A percentile compares a stretch with the other conserved stretches of the same genome.
These are phyloP conservation scores for Ciconia maguari DNA, from an alignment of 2,113 vertebrate species.

Conservation along the genomic window DNA sequence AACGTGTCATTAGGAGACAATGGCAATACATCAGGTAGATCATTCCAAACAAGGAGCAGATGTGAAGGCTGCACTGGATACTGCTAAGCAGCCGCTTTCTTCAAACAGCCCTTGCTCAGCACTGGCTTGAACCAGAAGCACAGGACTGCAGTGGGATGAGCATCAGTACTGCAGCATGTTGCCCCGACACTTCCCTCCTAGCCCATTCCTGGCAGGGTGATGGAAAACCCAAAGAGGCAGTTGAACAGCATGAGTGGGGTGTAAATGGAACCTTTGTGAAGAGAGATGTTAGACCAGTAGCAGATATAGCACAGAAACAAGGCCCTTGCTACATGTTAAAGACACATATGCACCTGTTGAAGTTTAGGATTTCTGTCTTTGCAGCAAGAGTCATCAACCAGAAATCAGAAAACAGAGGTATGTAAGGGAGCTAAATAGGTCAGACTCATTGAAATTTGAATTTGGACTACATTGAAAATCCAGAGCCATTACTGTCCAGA, in stretches of 20 bases:
- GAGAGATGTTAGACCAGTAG: not conserved
- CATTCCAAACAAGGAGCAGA: not conserved
- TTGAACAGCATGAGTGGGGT: not conserved
- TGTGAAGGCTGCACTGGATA: not conserved
- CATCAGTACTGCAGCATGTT: not conserved
- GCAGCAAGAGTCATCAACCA: not conserved
- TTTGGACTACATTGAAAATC: not conserved
- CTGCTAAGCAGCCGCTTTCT: not conserved
- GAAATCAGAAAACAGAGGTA: not conserved
- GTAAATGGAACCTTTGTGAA: not conserved
- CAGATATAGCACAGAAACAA: not conserved
- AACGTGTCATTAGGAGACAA: not conserved
- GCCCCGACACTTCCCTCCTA: not conserved
- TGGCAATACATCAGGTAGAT: not conserved
- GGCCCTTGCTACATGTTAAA: not conserved
- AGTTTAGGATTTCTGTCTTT: not conserved
- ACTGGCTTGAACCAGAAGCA: not conserved
- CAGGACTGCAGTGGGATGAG: accelerated
- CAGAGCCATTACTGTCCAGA: not conserved
- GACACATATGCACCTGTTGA: not conserved
- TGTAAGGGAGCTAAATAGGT: not conserved
- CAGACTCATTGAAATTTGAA: not conserved
- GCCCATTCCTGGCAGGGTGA: not conserved
- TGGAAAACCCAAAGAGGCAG: not conserved
- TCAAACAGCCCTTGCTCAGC: not conserved